Evolutionary conservation across 1,140 invertebrate genomes (phyloP), one percentile per base, ranked within the genome.

Genomic region (Aricia agestis): DNA sequence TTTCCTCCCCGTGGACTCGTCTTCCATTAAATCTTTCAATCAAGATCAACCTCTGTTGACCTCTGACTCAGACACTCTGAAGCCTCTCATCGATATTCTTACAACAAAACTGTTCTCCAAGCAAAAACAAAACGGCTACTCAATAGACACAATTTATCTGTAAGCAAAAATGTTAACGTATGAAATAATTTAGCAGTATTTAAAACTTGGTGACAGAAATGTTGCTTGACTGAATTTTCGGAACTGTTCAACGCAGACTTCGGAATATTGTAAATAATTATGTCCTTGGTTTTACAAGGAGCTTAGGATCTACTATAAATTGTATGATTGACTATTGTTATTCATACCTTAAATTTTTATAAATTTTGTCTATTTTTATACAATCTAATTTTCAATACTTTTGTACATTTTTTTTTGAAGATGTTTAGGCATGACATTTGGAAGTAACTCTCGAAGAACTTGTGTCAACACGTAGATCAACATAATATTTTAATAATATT

Each of bases 271-370:
- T 87, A 88, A 78, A 82, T 83, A 82, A 79, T 85, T 86, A 84
- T 87, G 82, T 84, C 85, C 87, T 91, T 89, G 89, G 89, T 91
- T 91, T 87, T 89, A 89, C 87, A 91, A 91, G 87, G 89, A 83
- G 78, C 71, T 82, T 86, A 63, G 19, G 59, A 11, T 25, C 59
- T 19, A 63, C 59, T 63, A 25, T 15, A 15, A 63, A 63, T 63
- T 63, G 17, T 63, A 52, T 52, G 45, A 52, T 19, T 63, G 18
- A 63, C 17, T 63, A 19, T 63, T 63, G 59, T 63, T 63, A 19
- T 63, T 25, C 59, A 63, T 11, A 63, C 10, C 18, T 5, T 18
- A 63, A 63, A 10, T 63, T 63, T 59, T 18, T 59, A 19, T n/a
- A 18, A 59, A n/a, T 19, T n/a, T 59, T 18, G 19, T 63, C 2